Base-by-base conservation (phyloP, 2,113 vertebrate genomes). In the Nematolebias whitei region DNA sequence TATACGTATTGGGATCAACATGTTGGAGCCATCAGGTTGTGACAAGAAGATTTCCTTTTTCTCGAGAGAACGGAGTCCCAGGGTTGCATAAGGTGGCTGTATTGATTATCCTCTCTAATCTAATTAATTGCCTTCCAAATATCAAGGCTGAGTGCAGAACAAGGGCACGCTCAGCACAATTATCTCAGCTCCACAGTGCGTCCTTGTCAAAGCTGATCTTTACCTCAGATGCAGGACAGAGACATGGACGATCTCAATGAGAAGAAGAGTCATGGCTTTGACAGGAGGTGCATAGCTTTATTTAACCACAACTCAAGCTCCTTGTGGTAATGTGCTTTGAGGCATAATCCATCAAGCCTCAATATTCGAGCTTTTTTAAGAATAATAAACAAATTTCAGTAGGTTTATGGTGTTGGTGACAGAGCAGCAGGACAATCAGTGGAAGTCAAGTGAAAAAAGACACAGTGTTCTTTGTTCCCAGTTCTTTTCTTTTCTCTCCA, bases 71-170 rank as follows among this genome's bases (percentile, higher is more conserved):
- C 52, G 41, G 16, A 58, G 54, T 35, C 32, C 1, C 23, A 29
- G 43, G 53, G 52, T 16, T 70, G 29, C 67, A 57, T 53, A 23
- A 62, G 69, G 59, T 56, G 61, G 26, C 23, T 45, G 41, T 76
- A 79, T 83, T 63, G 78, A 87, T 86, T 64, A 70, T 43, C 23
- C 40, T 56, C 75, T 80, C 61, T 86, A 79, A 86, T 83, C 60
- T 55, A 32, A 43, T 62, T 80, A 82, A 90, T 85, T 85, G 76
- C 64, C 50, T 83, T 65, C 69, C 69, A 80, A 54, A 84, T 79
- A 79, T 74, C 62, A 69, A 77, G 63, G 58, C 63, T 58, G 58
- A 40, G 74, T 60, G 40, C 61, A 80, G 54, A 77, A 73, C 69
- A 78, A 74, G 77, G 74, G 19, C 64, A 49, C 11, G 14, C 64